These are phyloP conservation scores for Ancistrus triradiatus DNA, from an alignment of 2,113 vertebrate species.

Conservation along the genomic window DNA sequence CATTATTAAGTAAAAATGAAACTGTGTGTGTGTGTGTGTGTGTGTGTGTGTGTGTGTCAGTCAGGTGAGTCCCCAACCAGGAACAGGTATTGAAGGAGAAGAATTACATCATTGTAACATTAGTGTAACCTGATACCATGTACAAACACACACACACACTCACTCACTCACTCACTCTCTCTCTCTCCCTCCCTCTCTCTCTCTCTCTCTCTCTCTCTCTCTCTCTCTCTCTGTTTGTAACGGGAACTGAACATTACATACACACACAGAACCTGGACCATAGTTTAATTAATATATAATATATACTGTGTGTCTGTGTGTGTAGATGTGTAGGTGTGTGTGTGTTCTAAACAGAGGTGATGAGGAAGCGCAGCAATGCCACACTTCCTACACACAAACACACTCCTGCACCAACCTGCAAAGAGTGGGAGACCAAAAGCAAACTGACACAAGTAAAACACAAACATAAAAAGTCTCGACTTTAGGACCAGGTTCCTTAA, in stretches of 20 bases:
- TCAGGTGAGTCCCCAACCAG: conserved; percentile 16
- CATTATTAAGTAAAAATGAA: background rate
- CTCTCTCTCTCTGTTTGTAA: no score
- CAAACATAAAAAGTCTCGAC: no score
- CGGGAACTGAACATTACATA: no score
- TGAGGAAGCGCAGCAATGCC: no score
- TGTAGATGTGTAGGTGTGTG: background rate
- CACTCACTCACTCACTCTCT: background rate
- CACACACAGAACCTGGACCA: no score
- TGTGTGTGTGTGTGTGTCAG: conserved; percentile 28
- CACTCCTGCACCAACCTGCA: no score
- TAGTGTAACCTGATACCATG: conserved; percentile 59
- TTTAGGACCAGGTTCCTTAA: no score
- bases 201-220: background rate
- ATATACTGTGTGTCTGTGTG: conserved; percentile 3
- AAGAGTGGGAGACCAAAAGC: no score
- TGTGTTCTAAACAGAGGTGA: no score
- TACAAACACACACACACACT: background rate
- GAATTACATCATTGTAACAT: conserved; percentile 65
- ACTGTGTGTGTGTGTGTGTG: conserved; percentile 9
- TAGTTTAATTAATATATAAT: no score
- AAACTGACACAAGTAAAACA: no score
- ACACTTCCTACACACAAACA: no score
- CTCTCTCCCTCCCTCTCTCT: background rate
- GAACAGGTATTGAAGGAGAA: conserved; percentile 59